Conservation (phyloP, 1,140 invertebrate species). For the Drosophila ohnishii region DNA sequence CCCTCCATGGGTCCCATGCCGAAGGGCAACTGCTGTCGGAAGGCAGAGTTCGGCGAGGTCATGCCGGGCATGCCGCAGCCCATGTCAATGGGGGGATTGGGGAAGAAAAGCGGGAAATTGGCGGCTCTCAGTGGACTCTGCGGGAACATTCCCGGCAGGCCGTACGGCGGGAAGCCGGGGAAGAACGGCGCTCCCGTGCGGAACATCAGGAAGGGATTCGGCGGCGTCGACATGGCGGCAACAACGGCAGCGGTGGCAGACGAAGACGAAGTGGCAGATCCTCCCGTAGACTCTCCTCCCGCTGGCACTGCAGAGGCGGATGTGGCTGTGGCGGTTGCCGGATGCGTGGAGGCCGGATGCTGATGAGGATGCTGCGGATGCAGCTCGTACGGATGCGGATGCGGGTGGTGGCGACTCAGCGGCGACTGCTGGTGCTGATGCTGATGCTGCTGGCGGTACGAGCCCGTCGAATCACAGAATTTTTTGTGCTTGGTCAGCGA, state of each 20-base stretch:
- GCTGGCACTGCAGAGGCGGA: constrained; percentile 3
- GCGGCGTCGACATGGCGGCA: constrained; percentile 83
- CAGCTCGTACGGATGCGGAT: constrained; percentile 13
- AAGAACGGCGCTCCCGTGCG: constrained; percentile 84
- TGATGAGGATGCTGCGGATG: constrained; percentile 21
- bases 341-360: constrained; percentile 5
- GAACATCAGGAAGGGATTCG: constrained; percentile 88
- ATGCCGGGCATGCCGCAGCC: constrained; percentile 43
- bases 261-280: constrained; percentile 15
- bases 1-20: constrained; percentile 30
- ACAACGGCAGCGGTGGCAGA: constrained; percentile 32
- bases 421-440: constrained; percentile 7
- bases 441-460: constrained; percentile 31
- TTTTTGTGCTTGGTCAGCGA: constrained; percentile 93
- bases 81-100: constrained; percentile 75
- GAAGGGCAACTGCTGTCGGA: constrained; percentile 55
- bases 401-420: constrained; percentile 57
- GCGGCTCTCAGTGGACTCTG: constrained; percentile 77
- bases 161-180: constrained; percentile 83
- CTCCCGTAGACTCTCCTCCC: constrained; percentile 25
- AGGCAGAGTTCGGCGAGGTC: constrained; percentile 40
- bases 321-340: constrained; percentile 11
- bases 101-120: constrained; percentile 86
- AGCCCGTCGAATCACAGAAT: constrained; percentile 89
- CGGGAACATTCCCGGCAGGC: constrained; percentile 75